These are phyloP conservation scores for Babylonia areolata DNA, from an alignment of 1,140 invertebrate genomes.

Conservation along the genomic window DNA sequence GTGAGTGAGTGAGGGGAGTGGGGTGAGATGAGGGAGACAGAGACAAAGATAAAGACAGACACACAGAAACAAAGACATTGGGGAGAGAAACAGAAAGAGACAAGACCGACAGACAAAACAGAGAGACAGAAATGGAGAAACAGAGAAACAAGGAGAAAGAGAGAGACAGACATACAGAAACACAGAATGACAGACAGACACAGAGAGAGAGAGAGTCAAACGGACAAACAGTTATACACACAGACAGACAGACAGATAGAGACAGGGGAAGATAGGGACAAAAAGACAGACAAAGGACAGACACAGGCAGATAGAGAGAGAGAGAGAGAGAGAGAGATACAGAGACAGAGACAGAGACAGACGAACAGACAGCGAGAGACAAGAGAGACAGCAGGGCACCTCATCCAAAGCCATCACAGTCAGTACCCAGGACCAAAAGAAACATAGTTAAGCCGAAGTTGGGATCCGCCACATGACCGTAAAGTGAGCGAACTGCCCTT, in stretches of 20 bases:
- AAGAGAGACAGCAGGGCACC: neutral
- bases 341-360: neutral
- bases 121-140: slow-evolving; percentile 4
- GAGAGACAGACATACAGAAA: neutral
- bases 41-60: neutral
- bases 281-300: neutral
- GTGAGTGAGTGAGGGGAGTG: neutral
- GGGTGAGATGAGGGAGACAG: neutral
- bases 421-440: too few relatives aligned
- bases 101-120: neutral
- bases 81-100: too few relatives aligned
- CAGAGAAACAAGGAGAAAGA: neutral
- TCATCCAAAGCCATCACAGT: too few relatives aligned
- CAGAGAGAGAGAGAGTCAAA: neutral
- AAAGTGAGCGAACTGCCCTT: neutral
- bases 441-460: too few relatives aligned
- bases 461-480: too few relatives aligned
- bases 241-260: neutral
- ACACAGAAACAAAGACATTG: neutral
- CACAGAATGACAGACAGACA: neutral
- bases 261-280: neutral
- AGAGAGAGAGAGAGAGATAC: neutral
- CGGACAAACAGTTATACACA: neutral
- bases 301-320: neutral
- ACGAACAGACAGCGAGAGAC: neutral